Base-by-base conservation (phyloP, 1,140 invertebrate species). In the Daktulosphaira vitifoliae region DNA sequence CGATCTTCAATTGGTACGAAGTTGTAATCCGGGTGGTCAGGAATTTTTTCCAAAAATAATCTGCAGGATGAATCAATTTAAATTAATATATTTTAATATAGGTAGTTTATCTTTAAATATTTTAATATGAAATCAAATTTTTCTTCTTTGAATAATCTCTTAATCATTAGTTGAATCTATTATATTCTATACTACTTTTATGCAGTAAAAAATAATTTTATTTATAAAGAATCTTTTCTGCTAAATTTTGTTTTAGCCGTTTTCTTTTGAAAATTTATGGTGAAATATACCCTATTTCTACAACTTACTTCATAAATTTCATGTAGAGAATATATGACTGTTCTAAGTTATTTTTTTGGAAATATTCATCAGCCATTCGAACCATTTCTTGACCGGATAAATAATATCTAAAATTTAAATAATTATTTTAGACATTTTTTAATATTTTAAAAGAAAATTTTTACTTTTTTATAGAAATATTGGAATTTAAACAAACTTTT, bases 31-130 rank as follows among this genome's bases (percentile, higher is more conserved):
- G 92, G 92, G 80, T 96, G 92, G 69, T 82, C 79, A 65, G 83
- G 80, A 68, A 96, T 86, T 78, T 93, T 93, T 74, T 97, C 91
- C 65, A 96, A 72, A 78, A 95, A 96, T 69, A 97, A 79, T 68
- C 85, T 87, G 68, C 25, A 78, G 76, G 68, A 67, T 67, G 53
- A 67, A 51, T 49, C 5, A 5, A 33, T 33, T 33, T 11, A 33
- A 33, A 33, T 33, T 5, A 33, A n/a, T n/a, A n/a, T n/a, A n/a
- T n/a, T n/a, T n/a, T n/a, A n/a, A n/a, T n/a, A n/a, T n/a, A n/a
- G n/a, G n/a, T n/a, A n/a, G n/a, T n/a, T n/a, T n/a, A n/a, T n/a
- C n/a, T n/a, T n/a, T n/a, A n/a, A n/a, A n/a, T n/a, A n/a, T n/a
- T n/a, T n/a, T n/a, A n/a, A n/a, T n/a, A n/a, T n/a, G n/a, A 33